These are phyloP conservation scores for Rhyacophila evoluta DNA, from an alignment of 2,888 invertebrate species.

Conservation along the genomic window DNA sequence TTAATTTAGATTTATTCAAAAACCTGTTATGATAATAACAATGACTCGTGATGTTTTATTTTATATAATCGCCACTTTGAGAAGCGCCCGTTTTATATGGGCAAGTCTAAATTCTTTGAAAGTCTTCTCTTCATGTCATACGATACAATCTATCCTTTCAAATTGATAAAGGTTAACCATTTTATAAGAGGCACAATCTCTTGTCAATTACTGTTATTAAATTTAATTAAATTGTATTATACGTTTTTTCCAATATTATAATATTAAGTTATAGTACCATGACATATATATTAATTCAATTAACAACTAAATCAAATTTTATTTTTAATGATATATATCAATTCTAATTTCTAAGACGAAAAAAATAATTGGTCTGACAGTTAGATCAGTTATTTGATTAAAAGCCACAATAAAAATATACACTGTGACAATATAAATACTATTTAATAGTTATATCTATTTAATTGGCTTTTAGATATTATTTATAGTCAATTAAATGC, in stretches of 20 bases:
- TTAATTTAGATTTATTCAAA: no score
- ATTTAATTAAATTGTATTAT: not conserved
- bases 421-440: not conserved
- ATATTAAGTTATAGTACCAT: no score
- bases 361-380: not conserved
- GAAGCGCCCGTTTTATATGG: not conserved
- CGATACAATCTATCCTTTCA: slow-evolving; percentile 26
- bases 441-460: not conserved
- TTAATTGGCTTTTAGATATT: not conserved
- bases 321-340: not conserved
- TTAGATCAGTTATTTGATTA: not conserved
- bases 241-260: not conserved
- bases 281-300: not conserved
- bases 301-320: not conserved
- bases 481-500: not conserved
- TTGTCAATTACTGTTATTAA: not conserved
- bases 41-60: no score
- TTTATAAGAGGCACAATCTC: not conserved
- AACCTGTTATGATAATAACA: no score
- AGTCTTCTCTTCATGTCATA: slow-evolving; percentile 28
- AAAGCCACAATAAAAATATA: not conserved
- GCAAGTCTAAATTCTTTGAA: not conserved
- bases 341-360: not conserved
- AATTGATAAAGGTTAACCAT: not conserved
- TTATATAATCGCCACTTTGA: no score